Base-by-base conservation (phyloP, 1,140 invertebrate genomes). In the Ceratosolen solmsi region DNA sequence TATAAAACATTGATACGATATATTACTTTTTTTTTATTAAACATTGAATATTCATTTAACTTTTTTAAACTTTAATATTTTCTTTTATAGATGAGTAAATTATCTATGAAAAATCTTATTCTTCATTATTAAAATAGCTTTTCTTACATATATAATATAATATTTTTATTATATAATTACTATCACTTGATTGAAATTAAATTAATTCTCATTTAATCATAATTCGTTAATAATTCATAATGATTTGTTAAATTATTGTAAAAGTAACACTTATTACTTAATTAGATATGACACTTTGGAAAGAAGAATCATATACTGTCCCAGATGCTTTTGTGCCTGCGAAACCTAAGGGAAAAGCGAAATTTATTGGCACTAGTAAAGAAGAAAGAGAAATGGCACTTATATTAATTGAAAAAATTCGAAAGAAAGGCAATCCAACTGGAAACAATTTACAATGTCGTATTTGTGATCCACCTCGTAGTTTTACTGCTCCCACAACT, bases 401-500 rank as follows among this genome's bases (percentile, higher is more conserved):
- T 17, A 88, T 89, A 46, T 86, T 92, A 36, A 93, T 93, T 80
- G 91, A 92, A 56, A 87, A 89, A 38, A 92, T 93, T 36, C 90
- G 91, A 54, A 91, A 90, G 30, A 92, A 91, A 65, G 90, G 90
- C 22, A 91, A 91, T 86, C 90, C 90, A 27, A 87, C 86, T 0
- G 89, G 89, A n/a, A 92, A 90, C 56, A 91, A 92, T 83, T 87
- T 94, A 20, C 91, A 93, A 80, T 95, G 94, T 87, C 92, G 93
- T 73, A 94, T 95, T 63, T 95, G 94, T 84, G 92, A 93, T 82
- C 92, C 92, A 8, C 92, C 94, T 33, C 93, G 94, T 79, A 93
- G 91, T 75, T 95, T 95, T 84, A 95, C 94, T 25, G 94, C 94
- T 17, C 92, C 92, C 38, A 94, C 94, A 30, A 94, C 94, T 9